A percentile compares a stretch with the other conserved stretches of the same genome.
These are phyloP conservation scores for Pelecanoides urinatrix DNA, from an alignment of 2,113 vertebrate species.

Conservation along the genomic window DNA sequence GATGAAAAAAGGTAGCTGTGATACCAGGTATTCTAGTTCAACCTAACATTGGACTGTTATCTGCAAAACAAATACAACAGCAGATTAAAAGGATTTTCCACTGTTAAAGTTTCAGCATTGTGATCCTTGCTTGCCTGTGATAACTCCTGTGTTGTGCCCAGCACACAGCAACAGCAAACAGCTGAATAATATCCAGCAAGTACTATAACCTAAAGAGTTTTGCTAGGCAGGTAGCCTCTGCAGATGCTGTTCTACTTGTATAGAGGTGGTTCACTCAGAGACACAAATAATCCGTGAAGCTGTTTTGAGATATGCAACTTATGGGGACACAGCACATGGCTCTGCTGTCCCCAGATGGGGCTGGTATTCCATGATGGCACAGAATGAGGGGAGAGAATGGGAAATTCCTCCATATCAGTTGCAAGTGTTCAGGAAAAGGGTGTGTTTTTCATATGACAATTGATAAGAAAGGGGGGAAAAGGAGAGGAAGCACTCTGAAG, in stretches of 20 bases:
- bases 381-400: neutral
- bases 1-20: neutral
- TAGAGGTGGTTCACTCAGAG: neutral
- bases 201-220: neutral
- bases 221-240: neutral
- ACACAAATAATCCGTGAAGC: neutral
- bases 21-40: neutral
- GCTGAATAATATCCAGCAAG: neutral
- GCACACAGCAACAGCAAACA: neutral
- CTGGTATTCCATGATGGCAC: neutral
- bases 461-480: neutral
- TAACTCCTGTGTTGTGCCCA: neutral
- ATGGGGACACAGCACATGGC: accelerated
- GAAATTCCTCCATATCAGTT: neutral
- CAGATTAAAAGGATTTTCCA: neutral
- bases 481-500: neutral
- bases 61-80: neutral
- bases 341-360: neutral
- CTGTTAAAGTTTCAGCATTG: neutral
- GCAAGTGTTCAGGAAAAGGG: neutral
- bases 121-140: neutral
- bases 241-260: neutral
- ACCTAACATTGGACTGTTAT: neutral
- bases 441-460: neutral
- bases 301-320: neutral